Evolutionary conservation across 2,888 invertebrate genomes (phyloP).

Genomic region (Periphyllus acericola): DNA sequence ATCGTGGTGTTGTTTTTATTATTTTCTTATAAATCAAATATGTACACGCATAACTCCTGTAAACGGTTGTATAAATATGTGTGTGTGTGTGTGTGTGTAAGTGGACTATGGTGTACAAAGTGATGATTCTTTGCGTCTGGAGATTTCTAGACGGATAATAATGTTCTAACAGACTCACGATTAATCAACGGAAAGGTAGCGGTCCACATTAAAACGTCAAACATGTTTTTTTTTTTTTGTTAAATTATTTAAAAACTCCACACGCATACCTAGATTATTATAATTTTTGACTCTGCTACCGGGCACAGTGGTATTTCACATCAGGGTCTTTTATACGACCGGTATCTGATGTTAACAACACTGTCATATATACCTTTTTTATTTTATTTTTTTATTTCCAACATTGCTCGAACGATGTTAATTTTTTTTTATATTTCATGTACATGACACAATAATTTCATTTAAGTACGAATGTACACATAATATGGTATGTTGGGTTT

Average conservation of each 20-base stretch:
- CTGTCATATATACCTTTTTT: conserved; percentile 17
- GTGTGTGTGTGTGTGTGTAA: background rate
- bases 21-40: background rate
- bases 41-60: background rate
- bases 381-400: too few species aligned
- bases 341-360: background rate
- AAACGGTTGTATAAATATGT: background rate
- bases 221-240: conserved; percentile 7
- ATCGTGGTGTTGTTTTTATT: background rate
- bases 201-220: conserved; percentile 51
- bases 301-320: conserved; percentile 55
- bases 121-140: conserved; percentile 31
- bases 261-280: too few species aligned
- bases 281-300: conserved; percentile 43
- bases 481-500: background rate
- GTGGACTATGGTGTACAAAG: background rate
- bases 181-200: conserved; percentile 53
- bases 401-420: background rate
- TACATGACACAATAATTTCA: background rate
- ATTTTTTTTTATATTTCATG: background rate
- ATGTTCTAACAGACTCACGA: background rate
- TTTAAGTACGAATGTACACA: background rate
- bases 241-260: conserved; percentile 41
- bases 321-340: conserved; percentile 21
- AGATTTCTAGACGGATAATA: conserved; percentile 48